Evolutionary conservation across 2,888 invertebrate genomes (phyloP), one percentile per base, ranked within the genome.

Genomic region (Noctua janthina): DNA sequence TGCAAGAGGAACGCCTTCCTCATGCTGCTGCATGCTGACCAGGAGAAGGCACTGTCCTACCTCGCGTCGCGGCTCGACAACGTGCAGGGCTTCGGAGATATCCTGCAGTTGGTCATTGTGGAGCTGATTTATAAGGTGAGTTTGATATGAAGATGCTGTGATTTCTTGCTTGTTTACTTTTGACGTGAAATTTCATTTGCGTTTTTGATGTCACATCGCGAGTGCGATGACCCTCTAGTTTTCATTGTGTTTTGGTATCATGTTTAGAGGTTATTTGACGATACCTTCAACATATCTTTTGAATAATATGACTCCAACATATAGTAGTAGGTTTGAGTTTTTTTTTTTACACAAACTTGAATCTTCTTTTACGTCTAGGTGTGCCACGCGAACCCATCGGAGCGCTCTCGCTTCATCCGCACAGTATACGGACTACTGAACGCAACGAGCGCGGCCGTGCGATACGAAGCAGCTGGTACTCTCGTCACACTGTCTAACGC

Each of bases 1-100:
- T 99, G 99, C 96, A 99, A 99, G 95, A 97, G 99, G 82, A 99
- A 99, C 95, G 99, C 99, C 0, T 99, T 99, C 96, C 98, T 99
- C 88, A 99, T 99, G 99, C 97, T 99, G 67, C 97, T 99, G 43
- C 99, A 99, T 93, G 99, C 99, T 0, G 99, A 99, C 94, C 99
- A 99, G 96, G 99, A 99, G 90, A 97, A 99, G 67, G 99, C 99
- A 0, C 97, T 99, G 66, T 97, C 98, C 78, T 99, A 99, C 96
- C 97, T 99, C 75, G 98, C 99, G 23, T 98, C 99, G 0, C 98
- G 99, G 93, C 98, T 99, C 73, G 99, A 99, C 94, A 99, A 99
- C 95, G 99, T 99, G 84, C 98, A 98, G 92, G 98, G 98, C 66
- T 99, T 99, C 94, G 99, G 99, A 5, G 99, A 99, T 94, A 99